Percentiles rank a stretch among this genome's conserved stretches.
phyloP scores from a whole-genome alignment of 2,113 vertebrate species.

The Apodemus speciosus region DNA sequence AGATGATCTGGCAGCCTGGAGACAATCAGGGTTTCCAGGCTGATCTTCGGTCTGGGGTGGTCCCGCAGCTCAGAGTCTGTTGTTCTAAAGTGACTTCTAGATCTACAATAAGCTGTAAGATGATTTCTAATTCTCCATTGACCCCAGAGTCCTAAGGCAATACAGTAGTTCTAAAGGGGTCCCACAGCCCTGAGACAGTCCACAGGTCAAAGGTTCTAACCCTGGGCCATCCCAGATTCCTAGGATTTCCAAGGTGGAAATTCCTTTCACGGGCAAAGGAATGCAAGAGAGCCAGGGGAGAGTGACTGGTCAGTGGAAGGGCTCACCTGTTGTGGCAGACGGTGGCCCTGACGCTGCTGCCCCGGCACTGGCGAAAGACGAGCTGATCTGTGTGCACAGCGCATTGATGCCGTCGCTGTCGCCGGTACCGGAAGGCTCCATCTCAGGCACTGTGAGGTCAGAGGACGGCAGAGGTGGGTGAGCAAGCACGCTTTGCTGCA shows the following conservation, averaged over 20 bases:
- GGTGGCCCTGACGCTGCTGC: conserved; percentile 84
- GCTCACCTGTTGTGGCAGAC: conserved; percentile 77
- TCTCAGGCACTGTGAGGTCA: conserved; percentile 84
- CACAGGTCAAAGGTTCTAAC: background rate
- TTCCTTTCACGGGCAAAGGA: background rate
- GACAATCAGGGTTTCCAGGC: background rate
- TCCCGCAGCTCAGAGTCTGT: background rate
- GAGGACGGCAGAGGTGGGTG: background rate
- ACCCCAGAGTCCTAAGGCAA: background rate
- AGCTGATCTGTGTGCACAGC: conserved; percentile 92
- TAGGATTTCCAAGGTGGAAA: background rate
- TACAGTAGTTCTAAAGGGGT: background rate
- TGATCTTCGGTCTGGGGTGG: background rate
- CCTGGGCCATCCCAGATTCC: background rate
- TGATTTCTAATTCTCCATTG: background rate
- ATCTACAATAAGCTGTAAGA: background rate
- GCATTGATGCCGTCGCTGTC: conserved; percentile 90
- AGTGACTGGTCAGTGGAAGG: conserved; percentile 64
- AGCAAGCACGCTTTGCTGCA: background rate
- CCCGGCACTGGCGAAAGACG: conserved; percentile 87
- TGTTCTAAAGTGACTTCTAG: background rate
- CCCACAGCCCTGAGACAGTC: background rate
- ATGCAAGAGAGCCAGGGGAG: background rate
- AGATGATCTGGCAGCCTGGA: background rate
- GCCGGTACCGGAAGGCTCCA: conserved; percentile 84